Base-by-base conservation (phyloP, 2,113 vertebrate genomes). In the Gavia stellata region DNA sequence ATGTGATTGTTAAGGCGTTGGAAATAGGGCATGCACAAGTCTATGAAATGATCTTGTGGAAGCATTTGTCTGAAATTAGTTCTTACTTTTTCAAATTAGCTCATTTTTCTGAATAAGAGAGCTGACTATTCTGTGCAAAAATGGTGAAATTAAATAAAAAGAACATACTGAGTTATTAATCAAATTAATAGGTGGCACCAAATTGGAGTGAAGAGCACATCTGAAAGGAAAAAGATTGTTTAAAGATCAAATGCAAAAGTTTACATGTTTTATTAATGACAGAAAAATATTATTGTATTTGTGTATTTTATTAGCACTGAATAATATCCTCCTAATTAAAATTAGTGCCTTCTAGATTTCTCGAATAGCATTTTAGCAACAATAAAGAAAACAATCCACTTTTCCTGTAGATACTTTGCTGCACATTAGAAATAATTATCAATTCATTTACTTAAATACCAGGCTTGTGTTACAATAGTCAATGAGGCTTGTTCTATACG, bases 391-490 rank as follows among this genome's bases (percentile, higher is more conserved):
- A 90, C 62, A 94, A 87, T 74, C 31, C 73, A 85, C n/a, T 94
- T 97, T 97, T 97, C 70, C 29, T 95, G 63, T 84, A 96, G 97
- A 97, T 91, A 97, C 84, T 94, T 91, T 85, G 62, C 81, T 95
- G 58, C 50, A 95, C 87, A 95, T 96, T 97, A 96, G 47, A 66
- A 94, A 92, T 95, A 96, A 97, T 95, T 93, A 92, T 78, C 72
- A 91, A 78, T 94, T 92, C 90, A 92, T 96, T 97, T 96, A 83
- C 26, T 94, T 93, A 96, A 97, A 95, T 89, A 96, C 50, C 85
- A 89, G 47, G 14, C 63, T 92, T 82, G 36, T 90, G 72, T 91
- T 97, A 56, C 53, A 79, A 7, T 34, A 96, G 73, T 88, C 93
- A 97, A 61, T 94, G 90, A 93, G 78, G 81, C 79, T 90, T 96